Percentiles rank a stretch among this genome's conserved stretches.
phyloP scores from a whole-genome alignment of 2,113 vertebrate genomes.

The Jaculus jaculus region DNA sequence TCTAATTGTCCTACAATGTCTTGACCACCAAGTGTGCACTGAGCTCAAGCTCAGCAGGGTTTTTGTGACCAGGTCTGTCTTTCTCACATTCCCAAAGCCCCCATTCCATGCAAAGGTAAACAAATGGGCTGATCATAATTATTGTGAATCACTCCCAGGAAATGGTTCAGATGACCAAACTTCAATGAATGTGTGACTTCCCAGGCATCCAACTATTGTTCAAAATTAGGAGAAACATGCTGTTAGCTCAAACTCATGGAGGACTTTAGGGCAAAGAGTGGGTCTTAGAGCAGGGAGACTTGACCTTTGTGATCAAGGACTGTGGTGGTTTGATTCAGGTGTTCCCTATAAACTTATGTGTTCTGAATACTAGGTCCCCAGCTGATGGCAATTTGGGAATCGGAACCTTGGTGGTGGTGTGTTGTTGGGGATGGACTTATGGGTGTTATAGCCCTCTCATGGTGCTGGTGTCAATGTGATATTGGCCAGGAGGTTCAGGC shows the following conservation, averaged over 20 bases:
- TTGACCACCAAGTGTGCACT: neutral
- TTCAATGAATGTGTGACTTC: neutral
- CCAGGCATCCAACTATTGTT: neutral
- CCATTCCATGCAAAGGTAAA: conserved; percentile 8
- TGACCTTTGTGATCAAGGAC: neutral
- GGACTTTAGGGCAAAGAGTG: neutral
- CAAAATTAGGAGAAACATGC: conserved; percentile 13
- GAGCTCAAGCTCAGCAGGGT: neutral
- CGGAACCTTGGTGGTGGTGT: too few relatives aligned
- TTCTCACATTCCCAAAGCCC: conserved; percentile 41
- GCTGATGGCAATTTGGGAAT: too few relatives aligned
- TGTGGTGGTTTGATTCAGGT: too few relatives aligned
- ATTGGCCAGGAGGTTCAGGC: too few relatives aligned
- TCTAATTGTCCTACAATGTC: neutral
- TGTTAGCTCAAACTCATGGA: neutral
- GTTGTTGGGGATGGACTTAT: too few relatives aligned
- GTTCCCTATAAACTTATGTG: too few relatives aligned
- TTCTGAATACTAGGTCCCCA: too few relatives aligned
- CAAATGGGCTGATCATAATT: neutral
- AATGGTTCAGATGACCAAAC: conserved; percentile 30
- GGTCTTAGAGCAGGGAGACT: neutral
- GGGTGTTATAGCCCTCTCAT: too few relatives aligned
- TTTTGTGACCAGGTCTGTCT: conserved; percentile 6
- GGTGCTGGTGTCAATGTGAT: too few relatives aligned
- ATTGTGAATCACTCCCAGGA: conserved; percentile 45